These are phyloP conservation scores for Ladona fulva DNA, from an alignment of 1,140 invertebrate species.

Conservation along the genomic window DNA sequence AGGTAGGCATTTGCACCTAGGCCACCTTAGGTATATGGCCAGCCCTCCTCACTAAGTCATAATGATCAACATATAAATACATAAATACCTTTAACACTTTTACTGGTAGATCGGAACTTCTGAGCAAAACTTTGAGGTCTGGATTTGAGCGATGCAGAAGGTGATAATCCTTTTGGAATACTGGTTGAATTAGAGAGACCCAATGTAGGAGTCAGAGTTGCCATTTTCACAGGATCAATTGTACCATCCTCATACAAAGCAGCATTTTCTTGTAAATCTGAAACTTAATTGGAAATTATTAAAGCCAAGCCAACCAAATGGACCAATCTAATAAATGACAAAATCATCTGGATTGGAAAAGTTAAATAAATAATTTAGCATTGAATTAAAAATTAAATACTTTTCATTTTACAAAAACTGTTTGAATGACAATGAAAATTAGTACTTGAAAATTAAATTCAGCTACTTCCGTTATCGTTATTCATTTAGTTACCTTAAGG, in stretches of 20 bases:
- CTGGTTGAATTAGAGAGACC: conserved; percentile 26
- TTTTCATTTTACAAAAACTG: too few relatives aligned
- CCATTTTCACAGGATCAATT: conserved; percentile 34
- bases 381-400: too few relatives aligned
- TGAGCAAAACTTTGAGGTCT: conserved; percentile 79
- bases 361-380: too few relatives aligned
- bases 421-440: too few relatives aligned
- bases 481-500: too few relatives aligned
- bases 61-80: conserved; percentile 28
- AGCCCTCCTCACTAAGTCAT: not conserved
- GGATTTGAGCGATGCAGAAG: conserved; percentile 54
- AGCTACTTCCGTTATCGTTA: too few relatives aligned
- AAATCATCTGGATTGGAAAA: too few relatives aligned
- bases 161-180: conserved; percentile 40
- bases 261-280: conserved; percentile 52
- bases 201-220: conserved; percentile 11
- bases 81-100: conserved; percentile 66
- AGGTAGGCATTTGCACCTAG: too few relatives aligned
- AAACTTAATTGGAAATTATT: conserved; percentile 37
- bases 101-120: conserved; percentile 70
- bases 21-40: too few relatives aligned
- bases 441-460: too few relatives aligned
- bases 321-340: not conserved
- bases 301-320: not conserved
- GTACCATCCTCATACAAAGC: conserved; percentile 29